Conservation (phyloP, 2,888 invertebrate genomes). For the Gasteruption jaculator region DNA sequence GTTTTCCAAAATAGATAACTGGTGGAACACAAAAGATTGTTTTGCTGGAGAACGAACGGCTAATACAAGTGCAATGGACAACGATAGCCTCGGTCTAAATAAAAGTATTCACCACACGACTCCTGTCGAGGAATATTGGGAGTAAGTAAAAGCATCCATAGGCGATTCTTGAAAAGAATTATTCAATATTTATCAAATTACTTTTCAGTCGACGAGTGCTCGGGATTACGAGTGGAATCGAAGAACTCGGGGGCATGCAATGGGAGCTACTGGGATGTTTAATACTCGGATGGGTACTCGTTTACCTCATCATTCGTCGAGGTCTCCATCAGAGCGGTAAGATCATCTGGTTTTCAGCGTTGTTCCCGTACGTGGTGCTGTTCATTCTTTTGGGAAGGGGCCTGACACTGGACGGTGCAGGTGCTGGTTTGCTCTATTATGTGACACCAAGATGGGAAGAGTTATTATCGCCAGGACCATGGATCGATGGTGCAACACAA, state of each 20-base stretch:
- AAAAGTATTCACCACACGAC: constrained; percentile 43
- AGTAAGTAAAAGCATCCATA: constrained; percentile 63
- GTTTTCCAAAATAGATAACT: constrained; percentile 53
- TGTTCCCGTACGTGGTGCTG: constrained; percentile 70
- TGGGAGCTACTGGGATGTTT: constrained; percentile 67
- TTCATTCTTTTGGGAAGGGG: constrained; percentile 64
- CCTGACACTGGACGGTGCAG: constrained; percentile 65
- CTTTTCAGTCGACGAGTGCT: constrained; percentile 62
- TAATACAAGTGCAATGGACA: constrained; percentile 11
- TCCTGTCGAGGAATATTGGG: constrained; percentile 60
- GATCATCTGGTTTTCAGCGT: constrained; percentile 74
- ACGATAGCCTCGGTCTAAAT: constrained; percentile 13
- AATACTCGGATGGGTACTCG: constrained; percentile 63
- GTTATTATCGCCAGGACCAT: constrained; percentile 56
- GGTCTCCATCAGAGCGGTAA: constrained; percentile 74
- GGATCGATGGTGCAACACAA: constrained; percentile 75
- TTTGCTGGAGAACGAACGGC: constrained; percentile 31
- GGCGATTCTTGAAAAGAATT: constrained; percentile 70
- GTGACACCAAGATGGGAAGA: constrained; percentile 61
- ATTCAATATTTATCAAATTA: constrained; percentile 17
- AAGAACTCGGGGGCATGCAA: constrained; percentile 62
- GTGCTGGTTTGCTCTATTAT: constrained; percentile 63
- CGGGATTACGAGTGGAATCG: constrained; percentile 58
- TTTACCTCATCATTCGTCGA: constrained; percentile 69
- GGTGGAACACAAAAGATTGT: constrained; percentile 65